Evolutionary conservation across 2,113 vertebrate species (phyloP).

Genomic region (Garra rufa): DNA sequence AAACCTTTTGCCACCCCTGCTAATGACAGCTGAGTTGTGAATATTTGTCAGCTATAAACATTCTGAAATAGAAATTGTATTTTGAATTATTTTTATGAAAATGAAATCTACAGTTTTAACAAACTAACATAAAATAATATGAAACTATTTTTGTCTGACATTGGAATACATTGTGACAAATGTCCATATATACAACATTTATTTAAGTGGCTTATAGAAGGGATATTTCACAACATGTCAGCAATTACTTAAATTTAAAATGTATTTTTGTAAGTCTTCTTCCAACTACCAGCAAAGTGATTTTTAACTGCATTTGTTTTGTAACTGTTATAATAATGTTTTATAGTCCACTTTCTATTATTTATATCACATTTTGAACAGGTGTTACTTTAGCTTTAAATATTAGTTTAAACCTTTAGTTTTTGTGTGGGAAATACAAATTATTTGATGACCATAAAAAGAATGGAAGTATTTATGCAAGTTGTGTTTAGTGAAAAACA

Average conservation of each 20-base stretch:
- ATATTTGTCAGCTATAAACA: neutral
- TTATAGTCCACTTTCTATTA: neutral
- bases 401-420: neutral
- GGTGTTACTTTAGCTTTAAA: neutral
- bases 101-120: too few relatives aligned
- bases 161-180: too few relatives aligned
- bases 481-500: conserved; percentile 24
- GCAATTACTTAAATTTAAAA: neutral
- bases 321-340: neutral
- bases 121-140: too few relatives aligned
- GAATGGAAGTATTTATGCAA: neutral
- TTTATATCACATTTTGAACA: neutral
- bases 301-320: neutral
- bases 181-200: too few relatives aligned
- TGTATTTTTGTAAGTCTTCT: neutral
- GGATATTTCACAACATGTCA: too few relatives aligned
- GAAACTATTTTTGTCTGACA: too few relatives aligned
- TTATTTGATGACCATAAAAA: conserved; percentile 4
- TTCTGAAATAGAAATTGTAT: neutral
- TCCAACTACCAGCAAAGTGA: too few relatives aligned
- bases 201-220: too few relatives aligned
- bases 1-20: neutral
- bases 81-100: neutral
- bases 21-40: neutral
- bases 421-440: neutral